Conservation (phyloP, 2,888 invertebrate species). For the Phoronis australis region DNA sequence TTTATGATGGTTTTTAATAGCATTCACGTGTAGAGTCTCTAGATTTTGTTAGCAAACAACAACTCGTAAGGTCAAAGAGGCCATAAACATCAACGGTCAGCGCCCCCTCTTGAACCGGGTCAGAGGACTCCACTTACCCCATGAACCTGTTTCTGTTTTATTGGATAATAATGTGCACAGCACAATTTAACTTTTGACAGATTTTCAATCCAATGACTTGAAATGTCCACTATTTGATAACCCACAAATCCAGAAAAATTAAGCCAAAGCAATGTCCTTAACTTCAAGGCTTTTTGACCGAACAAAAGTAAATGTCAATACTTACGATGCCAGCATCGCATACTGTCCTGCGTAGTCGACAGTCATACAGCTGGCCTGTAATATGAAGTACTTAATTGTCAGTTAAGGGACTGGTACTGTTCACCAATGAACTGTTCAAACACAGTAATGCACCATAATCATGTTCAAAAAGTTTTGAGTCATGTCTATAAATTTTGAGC, state of each 20-base stretch:
- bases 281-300: not conserved
- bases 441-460: no score
- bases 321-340: constrained; percentile 77
- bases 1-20: no score
- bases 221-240: not conserved
- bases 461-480: no score
- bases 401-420: no score
- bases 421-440: no score
- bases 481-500: no score
- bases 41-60: no score
- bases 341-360: constrained; percentile 80
- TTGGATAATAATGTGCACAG: no score
- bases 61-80: no score
- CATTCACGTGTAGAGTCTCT: no score
- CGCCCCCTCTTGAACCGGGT: not conserved
- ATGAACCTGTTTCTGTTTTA: no score
- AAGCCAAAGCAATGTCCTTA: not conserved
- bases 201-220: not conserved
- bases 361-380: constrained; percentile 86
- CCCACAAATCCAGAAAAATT: not conserved
- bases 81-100: no score
- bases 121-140: not conserved
- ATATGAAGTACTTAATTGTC: constrained; percentile 22
- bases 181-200: not conserved
- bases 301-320: constrained; percentile 5